phyloP scores from a whole-genome alignment of 2,797 vertebrate genomes.

The Coracias cyanogaster region DNA sequence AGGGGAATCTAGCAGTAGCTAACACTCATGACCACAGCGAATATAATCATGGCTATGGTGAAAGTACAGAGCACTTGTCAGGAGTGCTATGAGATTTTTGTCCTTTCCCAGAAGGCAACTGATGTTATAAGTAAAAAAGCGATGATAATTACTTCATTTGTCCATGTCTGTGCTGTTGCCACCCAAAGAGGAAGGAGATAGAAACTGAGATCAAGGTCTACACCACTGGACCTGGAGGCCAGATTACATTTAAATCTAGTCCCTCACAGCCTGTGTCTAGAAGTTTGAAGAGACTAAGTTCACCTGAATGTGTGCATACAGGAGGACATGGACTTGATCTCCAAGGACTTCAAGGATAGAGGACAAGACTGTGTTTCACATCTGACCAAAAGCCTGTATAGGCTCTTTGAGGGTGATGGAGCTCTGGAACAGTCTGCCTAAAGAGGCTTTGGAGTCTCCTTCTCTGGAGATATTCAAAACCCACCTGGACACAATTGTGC shows the following conservation, averaged over 20 bases:
- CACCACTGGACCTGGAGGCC: background rate
- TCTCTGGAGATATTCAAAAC: background rate
- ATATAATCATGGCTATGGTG: background rate
- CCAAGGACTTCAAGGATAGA: background rate
- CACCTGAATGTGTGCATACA: background rate
- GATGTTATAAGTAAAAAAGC: background rate
- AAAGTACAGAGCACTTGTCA: background rate
- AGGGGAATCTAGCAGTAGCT: constrained; percentile 5
- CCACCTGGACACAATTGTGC: background rate
- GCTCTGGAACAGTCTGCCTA: background rate
- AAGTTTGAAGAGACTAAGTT: background rate
- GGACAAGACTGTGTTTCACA: background rate
- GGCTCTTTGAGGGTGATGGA: background rate
- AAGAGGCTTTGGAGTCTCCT: background rate
- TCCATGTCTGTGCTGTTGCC: background rate
- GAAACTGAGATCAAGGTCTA: background rate
- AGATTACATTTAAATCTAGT: background rate
- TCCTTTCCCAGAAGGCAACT: background rate
- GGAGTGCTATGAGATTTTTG: background rate
- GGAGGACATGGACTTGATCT: background rate
- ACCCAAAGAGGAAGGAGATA: background rate
- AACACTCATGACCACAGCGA: background rate
- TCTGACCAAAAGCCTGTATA: background rate
- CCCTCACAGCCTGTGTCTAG: background rate
- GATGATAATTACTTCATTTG: background rate